Evolutionary conservation across 2,888 invertebrate species (phyloP).

Genomic region (Lydus trimaculatus): DNA sequence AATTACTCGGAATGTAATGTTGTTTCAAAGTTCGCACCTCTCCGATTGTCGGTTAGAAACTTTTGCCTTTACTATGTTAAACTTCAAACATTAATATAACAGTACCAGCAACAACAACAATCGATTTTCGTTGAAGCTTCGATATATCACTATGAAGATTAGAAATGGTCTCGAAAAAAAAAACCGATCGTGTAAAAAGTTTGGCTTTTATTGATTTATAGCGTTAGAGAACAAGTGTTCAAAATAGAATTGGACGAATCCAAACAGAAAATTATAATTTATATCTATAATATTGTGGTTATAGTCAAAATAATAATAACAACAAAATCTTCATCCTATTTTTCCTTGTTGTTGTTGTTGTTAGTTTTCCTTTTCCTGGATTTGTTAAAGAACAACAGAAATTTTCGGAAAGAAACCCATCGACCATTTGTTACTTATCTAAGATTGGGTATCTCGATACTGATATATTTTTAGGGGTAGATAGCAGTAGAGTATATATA

Average conservation of each 20-base stretch:
- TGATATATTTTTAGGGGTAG: conserved; percentile 34
- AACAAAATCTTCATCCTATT: neutral
- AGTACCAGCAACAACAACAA: neutral
- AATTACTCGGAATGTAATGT: conserved; percentile 30
- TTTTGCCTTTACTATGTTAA: neutral
- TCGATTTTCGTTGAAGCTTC: neutral
- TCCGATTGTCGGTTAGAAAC: conserved; percentile 10
- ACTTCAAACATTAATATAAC: neutral
- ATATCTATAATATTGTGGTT: conserved; percentile 3
- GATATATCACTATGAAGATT: too few relatives aligned
- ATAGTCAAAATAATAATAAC: neutral
- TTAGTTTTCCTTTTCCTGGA: neutral
- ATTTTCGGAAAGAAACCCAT: conserved; percentile 18
- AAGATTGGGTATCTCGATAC: conserved; percentile 52
- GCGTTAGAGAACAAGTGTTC: neutral
- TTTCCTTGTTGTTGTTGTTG: neutral
- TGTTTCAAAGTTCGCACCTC: conserved; percentile 31
- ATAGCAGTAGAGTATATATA: neutral
- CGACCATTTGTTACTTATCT: conserved; percentile 52
- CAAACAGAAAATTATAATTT: neutral
- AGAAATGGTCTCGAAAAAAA: too few relatives aligned
- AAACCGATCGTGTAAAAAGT: neutral
- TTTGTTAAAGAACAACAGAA: neutral
- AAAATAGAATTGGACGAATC: neutral
- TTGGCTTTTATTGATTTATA: neutral